Conservation (phyloP, 2,113 vertebrate species). For the Nothocercus nigrocapillus region DNA sequence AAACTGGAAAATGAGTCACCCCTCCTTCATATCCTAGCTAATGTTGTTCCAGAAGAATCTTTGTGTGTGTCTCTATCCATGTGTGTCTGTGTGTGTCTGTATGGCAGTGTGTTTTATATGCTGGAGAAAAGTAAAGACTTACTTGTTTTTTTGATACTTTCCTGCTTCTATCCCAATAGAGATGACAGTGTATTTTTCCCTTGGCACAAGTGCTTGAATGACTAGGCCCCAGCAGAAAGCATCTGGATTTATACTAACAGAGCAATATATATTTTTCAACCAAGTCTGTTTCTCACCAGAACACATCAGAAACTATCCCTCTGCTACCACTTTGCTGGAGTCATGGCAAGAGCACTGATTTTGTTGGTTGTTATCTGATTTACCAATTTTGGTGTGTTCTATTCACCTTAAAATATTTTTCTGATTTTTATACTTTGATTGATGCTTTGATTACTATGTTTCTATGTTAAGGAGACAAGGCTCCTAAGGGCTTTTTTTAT, state of each 20-base stretch:
- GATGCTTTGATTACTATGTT: not conserved
- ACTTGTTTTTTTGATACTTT: not conserved
- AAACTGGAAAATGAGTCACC: not conserved
- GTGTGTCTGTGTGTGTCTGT: not conserved
- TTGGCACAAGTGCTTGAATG: not conserved
- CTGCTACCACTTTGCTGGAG: not conserved
- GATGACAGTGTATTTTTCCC: not conserved
- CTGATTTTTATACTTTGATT: not conserved
- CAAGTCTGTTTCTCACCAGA: not conserved
- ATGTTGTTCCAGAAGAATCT: not conserved
- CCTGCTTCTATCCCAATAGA: not conserved
- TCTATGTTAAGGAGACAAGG: not conserved
- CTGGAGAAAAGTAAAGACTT: not conserved
- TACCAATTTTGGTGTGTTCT: not conserved
- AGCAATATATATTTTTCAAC: not conserved
- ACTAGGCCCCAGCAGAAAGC: accelerated
- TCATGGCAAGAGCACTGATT: not conserved
- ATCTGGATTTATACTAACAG: not conserved
- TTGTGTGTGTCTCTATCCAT: not conserved
- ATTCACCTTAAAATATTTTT: not conserved
- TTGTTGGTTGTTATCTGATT: not conserved
- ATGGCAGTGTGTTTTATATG: not conserved
- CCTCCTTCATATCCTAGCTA: not conserved
- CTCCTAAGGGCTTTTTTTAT: not conserved
- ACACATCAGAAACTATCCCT: not conserved